Percentiles rank a stretch among this genome's conserved stretches.
Conservation (phyloP, 2,113 vertebrate species). For the Sorex araneus region DNA sequence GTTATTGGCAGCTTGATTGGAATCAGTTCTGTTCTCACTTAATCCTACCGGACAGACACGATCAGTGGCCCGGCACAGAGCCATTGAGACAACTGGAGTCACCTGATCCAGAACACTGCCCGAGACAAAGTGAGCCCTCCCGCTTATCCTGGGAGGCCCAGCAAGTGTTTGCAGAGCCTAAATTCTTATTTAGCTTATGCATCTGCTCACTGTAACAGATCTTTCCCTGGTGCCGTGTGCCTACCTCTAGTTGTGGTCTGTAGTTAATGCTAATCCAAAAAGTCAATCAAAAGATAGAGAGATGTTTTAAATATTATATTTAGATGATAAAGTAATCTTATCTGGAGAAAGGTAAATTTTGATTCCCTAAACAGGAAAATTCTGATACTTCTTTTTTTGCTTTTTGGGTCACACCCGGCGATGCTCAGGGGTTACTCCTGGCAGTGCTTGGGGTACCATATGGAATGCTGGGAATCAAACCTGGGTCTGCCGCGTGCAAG, state of each 20-base stretch:
- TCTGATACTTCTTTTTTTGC: no score
- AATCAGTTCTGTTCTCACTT: slow-evolving; percentile 62
- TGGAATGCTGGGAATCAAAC: no score
- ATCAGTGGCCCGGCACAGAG: slow-evolving; percentile 15
- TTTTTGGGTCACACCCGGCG: no score
- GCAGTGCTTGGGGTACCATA: no score
- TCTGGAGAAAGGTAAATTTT: no score
- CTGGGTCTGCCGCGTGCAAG: no score
- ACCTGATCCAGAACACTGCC: slow-evolving; percentile 58
- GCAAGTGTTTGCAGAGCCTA: slow-evolving; percentile 21
- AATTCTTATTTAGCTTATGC: not conserved
- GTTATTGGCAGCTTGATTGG: slow-evolving; percentile 55
- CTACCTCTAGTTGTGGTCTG: not conserved
- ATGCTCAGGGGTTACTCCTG: no score
- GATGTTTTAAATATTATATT: not conserved
- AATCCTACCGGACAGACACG: slow-evolving; percentile 68
- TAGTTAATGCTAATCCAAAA: not conserved
- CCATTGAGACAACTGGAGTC: slow-evolving; percentile 72
- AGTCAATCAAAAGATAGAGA: not conserved
- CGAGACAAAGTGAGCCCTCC: slow-evolving; percentile 62
- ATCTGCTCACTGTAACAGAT: not conserved
- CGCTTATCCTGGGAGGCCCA: slow-evolving; percentile 51
- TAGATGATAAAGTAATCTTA: not conserved
- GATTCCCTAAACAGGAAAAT: no score
- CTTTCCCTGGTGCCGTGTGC: not conserved